phyloP scores from a whole-genome alignment of 1,140 invertebrate species.

The Bathynomus jamesi region DNA sequence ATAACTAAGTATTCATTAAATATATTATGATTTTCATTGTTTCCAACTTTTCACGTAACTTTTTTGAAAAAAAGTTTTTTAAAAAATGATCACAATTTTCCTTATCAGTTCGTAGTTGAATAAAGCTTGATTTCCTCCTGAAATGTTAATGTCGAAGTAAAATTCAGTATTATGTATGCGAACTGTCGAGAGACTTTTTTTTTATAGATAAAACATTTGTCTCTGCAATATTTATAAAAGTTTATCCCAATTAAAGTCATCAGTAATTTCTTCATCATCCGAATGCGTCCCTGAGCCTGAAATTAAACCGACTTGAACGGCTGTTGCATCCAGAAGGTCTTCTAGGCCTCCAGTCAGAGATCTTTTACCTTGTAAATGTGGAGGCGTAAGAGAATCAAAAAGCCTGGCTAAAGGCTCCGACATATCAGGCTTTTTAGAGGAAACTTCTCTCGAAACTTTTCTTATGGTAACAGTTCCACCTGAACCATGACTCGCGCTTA shows the following conservation, averaged over 20 bases:
- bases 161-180: no score
- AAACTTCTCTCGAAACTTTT: conserved; percentile 4
- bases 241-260: conserved; percentile 36
- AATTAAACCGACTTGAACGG: conserved; percentile 28
- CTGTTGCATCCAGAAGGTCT: conserved; percentile 14
- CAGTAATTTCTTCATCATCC: conserved; percentile 34
- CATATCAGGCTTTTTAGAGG: conserved; percentile 10
- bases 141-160: no score
- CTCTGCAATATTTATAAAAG: conserved; percentile 30
- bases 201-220: no score
- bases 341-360: conserved; percentile 13
- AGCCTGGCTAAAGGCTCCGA: conserved; percentile 27
- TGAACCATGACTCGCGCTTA: conserved; percentile 30
- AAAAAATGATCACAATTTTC: no score
- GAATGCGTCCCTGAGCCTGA: conserved; percentile 25
- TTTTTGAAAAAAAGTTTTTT: no score
- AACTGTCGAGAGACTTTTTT: no score
- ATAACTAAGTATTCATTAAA: no score
- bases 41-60: no score
- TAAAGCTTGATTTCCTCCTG: no score
- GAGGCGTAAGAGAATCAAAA: conserved; percentile 19
- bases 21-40: no score
- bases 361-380: neutral
- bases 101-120: no score
- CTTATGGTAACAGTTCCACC: conserved; percentile 34